Base-by-base conservation (phyloP, 1,140 invertebrate genomes). In the Papilio aristodemus region DNA sequence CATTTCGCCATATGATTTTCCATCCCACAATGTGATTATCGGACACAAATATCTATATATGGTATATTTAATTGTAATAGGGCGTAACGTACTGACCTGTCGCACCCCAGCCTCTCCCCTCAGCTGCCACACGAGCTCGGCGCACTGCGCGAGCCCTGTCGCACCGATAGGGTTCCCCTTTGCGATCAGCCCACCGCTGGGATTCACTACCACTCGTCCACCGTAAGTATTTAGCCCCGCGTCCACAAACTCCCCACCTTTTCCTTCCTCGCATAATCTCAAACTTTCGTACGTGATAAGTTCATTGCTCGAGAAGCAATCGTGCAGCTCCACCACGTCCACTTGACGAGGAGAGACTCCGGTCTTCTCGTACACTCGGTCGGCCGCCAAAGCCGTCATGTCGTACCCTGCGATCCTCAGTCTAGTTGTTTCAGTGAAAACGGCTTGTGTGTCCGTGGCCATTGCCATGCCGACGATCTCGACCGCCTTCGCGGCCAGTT, bases 151-250 rank as follows among this genome's bases (percentile, higher is more conserved):
- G 58, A 99, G 88, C 85, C 98, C 98, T 66, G 98, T 99, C 3
- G 98, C 98, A 54, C 98, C 99, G 36, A 99, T 91, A 37, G 99
- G 99, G 94, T 99, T 99, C 4, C 99, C 99, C 91, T 99, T 99
- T 0, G 98, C 99, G 71, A 99, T 99, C 5, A 99, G 93, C 39
- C 99, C 98, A 54, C 99, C 99, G 88, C 97, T 99, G 1, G 99
- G 99, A 91, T 99, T 99, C 0, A 99, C 93, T 1, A 99, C 99
- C 89, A 95, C 98, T 90, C 97, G 97, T 9, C 99, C 99, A 32
- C 98, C 98, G 84, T 99, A 99, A 0, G 99, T 99, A 83, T 99
- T 99, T 79, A 99, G 95, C n/a, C 97, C 97, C 6, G 94, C 93
- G 83, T 99, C 98, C 74, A 99, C 95, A 63, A 99, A 94, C 72